phyloP scores from a whole-genome alignment of 2,888 invertebrate genomes.

The Chirona hameri region DNA sequence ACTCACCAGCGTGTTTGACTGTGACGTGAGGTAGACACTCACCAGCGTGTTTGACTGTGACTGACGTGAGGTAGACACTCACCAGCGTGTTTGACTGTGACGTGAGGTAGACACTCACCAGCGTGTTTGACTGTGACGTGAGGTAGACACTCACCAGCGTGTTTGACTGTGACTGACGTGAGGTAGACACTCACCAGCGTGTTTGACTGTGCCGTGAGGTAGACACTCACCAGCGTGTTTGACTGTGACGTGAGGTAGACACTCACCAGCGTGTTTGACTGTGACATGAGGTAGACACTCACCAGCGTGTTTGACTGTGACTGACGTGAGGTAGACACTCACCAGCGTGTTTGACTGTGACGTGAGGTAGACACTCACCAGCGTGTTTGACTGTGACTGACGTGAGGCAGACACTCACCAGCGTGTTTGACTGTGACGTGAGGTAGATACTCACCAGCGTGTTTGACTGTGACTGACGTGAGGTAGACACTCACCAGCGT shows the following conservation, averaged over 20 bases:
- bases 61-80: conserved; percentile 77
- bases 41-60: too few species aligned
- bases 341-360: neutral
- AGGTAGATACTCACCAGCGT: neutral
- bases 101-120: neutral
- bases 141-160: neutral
- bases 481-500: neutral
- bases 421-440: too few species aligned
- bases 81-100: neutral
- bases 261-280: neutral
- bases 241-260: too few species aligned
- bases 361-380: neutral
- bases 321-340: neutral
- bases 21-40: conserved; percentile 90
- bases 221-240: neutral
- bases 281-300: neutral
- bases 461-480: too few species aligned
- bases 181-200: neutral
- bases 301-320: neutral
- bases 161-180: too few species aligned
- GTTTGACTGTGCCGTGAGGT: too few species aligned
- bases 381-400: too few species aligned
- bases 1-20: too few species aligned
- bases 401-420: neutral
- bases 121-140: too few species aligned